Evolutionary conservation across 30 jellyfish, hydroid and myxozoan genomes (phyloP), one percentile per base, ranked within the genome.

Genomic region (Phacellophora camtschatica): DNA sequence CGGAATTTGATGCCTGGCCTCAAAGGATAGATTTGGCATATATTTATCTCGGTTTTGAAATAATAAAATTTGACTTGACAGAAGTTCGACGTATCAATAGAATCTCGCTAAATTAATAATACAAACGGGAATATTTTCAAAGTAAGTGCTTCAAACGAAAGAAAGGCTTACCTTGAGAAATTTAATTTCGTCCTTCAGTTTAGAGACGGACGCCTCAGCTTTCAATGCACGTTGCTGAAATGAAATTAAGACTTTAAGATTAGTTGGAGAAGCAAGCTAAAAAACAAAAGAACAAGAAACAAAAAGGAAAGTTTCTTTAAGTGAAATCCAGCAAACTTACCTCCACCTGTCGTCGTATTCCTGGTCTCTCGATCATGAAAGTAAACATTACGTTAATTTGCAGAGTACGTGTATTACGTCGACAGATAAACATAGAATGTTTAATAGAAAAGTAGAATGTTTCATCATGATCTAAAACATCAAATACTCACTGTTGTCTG

Each of bases 141-240:
- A 4, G 5, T 12, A 29, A 4, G 13, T 16, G 4, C 13, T 20
- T 18, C 27, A 36, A 29, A 66, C 30, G 18, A 4, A 29, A 71
- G 23, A 0, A 3, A 10, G 5, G 28, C 77, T 39, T 57, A 85
- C 96, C 75, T 79, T 49, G 11, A 85, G 74, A 42, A 66, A 66
- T 49, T 74, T 74, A 24, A 85, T 37, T 55, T 85, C 96, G 2
- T 85, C 96, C 66, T 74, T 85, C 50, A 85, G 28, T 36, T 65
- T 74, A 7, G 88, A 53, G 32, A 66, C 75, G 11, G 48, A 29
- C 1, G 87, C 86, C 53, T 85, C 96, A 18, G 85, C 87, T 54
- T 85, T 74, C 66, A 74, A 27, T 0, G 96, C 96, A 27, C 96
- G 96, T 73, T 66, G 82, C 96, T 85, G 72, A 46, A 74, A 66